Conservation (phyloP, 92 coral and sea anemone genomes). For the Montipora capitata region DNA sequence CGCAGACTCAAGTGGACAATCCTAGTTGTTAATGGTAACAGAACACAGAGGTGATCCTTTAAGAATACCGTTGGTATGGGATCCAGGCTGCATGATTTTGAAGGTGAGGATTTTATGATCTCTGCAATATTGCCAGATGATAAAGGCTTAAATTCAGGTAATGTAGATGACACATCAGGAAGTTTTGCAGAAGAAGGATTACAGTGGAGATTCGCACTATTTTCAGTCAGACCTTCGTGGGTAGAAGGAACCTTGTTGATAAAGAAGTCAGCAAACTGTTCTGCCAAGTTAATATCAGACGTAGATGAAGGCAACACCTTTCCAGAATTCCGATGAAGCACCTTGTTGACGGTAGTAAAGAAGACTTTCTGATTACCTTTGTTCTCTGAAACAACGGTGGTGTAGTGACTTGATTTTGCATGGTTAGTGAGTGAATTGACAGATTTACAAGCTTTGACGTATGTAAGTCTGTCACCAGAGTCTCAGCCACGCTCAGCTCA, state of each 20-base stretch:
- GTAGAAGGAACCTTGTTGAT: neutral
- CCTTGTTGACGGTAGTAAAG: neutral
- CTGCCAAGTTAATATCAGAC: neutral
- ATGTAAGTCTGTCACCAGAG: neutral
- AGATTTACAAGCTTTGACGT: neutral
- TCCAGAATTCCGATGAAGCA: neutral
- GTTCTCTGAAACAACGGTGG: neutral
- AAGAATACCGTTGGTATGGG: neutral
- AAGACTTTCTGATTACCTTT: neutral
- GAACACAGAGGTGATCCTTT: neutral
- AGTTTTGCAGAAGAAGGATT: neutral
- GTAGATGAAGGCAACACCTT: neutral
- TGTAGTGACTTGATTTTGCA: constrained; percentile 3
- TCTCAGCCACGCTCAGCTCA: neutral
- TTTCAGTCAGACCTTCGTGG: neutral
- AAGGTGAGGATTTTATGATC: neutral
- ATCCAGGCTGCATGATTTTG: constrained; percentile 2
- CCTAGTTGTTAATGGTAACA: neutral
- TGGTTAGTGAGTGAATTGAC: neutral
- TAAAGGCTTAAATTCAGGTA: neutral
- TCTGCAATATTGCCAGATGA: too few relatives aligned
- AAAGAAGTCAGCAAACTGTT: neutral
- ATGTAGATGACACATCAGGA: neutral
- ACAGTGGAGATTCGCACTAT: neutral
- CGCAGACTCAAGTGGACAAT: neutral